phyloP scores from a whole-genome alignment of 2,888 invertebrate genomes.

The Caenorhabditis sp. region DNA sequence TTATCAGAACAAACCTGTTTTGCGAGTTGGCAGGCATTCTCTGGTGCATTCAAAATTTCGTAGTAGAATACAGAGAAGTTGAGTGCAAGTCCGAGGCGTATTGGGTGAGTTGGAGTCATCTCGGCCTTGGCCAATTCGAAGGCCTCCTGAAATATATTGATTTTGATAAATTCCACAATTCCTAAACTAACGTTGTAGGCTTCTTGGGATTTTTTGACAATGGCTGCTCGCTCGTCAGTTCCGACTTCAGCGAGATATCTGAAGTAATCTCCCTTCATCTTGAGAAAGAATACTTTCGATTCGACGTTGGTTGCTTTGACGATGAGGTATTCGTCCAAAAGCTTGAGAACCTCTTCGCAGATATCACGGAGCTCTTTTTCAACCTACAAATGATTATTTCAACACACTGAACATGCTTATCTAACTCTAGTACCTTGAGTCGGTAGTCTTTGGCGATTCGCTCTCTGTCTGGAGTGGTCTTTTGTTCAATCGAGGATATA shows the following conservation, averaged over 20 bases:
- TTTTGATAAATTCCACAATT: too few relatives aligned
- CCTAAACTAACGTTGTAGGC: slow-evolving; percentile 79
- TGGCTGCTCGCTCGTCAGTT: slow-evolving; percentile 83
- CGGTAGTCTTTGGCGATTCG: slow-evolving; percentile 99
- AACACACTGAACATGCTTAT: background rate
- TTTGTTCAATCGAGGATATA: slow-evolving; percentile 63
- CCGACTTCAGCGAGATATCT: slow-evolving; percentile 99
- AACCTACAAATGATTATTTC: slow-evolving; percentile 75
- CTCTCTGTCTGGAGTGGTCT: slow-evolving; percentile 16
- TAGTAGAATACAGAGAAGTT: slow-evolving; percentile 99
- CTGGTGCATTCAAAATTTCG: slow-evolving; percentile 98
- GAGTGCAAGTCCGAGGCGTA: slow-evolving; percentile 95
- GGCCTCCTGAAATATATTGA: slow-evolving; percentile 77
- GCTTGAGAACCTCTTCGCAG: slow-evolving; percentile 95
- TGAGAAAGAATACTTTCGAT: slow-evolving; percentile 99
- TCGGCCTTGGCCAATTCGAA: slow-evolving; percentile 96
- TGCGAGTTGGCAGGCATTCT: slow-evolving; percentile 97
- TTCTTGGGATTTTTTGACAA: slow-evolving; percentile 93
- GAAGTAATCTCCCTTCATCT: slow-evolving; percentile 99
- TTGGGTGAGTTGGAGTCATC: slow-evolving; percentile 99
- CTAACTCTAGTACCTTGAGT: slow-evolving; percentile 78
- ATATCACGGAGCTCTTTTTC: slow-evolving; percentile 98
- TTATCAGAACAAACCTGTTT: slow-evolving; percentile 83
- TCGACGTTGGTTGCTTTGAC: slow-evolving; percentile 97
- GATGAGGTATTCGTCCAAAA: slow-evolving; percentile 97